Percentiles rank a stretch among this genome's conserved stretches.
phyloP scores from a whole-genome alignment of 1,140 invertebrate genomes.

The Dinoponera quadriceps region DNA sequence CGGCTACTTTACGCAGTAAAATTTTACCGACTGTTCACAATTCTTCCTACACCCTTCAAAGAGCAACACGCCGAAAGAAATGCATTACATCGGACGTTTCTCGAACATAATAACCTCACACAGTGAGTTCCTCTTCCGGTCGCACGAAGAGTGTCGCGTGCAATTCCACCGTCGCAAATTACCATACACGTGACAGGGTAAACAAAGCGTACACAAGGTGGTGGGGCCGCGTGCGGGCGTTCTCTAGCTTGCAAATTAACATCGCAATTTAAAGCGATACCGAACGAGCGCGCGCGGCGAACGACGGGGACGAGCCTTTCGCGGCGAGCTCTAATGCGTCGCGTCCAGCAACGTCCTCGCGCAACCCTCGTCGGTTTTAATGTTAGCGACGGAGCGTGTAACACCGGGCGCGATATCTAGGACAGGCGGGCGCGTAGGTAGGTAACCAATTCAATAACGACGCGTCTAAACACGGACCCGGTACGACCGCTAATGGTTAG shows the following conservation, averaged over 20 bases:
- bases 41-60: no score
- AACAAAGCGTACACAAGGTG: background rate
- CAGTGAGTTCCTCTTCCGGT: no score
- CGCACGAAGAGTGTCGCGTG: no score
- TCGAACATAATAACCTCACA: no score
- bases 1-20: no score
- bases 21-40: no score
- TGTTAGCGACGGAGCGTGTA: slow-evolving; percentile 67
- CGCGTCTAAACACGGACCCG: slow-evolving; percentile 70
- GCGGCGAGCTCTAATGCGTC: slow-evolving; percentile 24
- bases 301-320: slow-evolving; percentile 34
- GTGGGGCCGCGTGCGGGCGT: no score
- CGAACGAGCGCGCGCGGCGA: no score
- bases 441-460: slow-evolving; percentile 75
- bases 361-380: slow-evolving; percentile 69
- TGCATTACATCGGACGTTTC: no score
- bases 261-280: background rate
- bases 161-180: background rate
- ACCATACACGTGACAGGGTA: background rate
- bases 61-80: no score
- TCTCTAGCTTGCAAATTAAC: background rate
- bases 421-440: slow-evolving; percentile 65
- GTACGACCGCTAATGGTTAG: slow-evolving; percentile 74
- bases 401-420: slow-evolving; percentile 68
- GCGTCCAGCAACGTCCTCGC: slow-evolving; percentile 22